These are phyloP conservation scores for Hyposoter dolosus DNA, from an alignment of 2,888 invertebrate genomes.

Conservation along the genomic window DNA sequence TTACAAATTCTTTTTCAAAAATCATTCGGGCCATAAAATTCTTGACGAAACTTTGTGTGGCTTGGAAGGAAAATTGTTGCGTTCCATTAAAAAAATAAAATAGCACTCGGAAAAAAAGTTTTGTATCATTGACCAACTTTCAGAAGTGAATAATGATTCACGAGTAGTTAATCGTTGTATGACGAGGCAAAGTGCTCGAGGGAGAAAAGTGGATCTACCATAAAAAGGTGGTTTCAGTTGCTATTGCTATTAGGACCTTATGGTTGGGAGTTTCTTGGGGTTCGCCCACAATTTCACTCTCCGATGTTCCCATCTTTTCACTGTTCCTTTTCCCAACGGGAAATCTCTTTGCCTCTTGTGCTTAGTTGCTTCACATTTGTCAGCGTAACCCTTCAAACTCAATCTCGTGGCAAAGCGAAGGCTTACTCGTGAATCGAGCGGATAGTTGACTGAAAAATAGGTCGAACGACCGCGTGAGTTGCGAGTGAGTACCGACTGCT, in stretches of 20 bases:
- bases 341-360: neutral
- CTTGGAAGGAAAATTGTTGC: neutral
- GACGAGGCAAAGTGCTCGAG: neutral
- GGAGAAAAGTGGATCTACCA: neutral
- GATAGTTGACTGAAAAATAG: constrained; percentile 63
- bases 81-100: neutral
- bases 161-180: constrained; percentile 19
- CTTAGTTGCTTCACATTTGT: constrained; percentile 57
- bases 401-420: constrained; percentile 48
- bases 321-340: constrained; percentile 20
- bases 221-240: constrained; percentile 12
- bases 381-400: constrained; percentile 61
- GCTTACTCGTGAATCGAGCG: constrained; percentile 45
- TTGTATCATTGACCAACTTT: constrained; percentile 19
- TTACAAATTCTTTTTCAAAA: neutral
- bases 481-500: constrained; percentile 18
- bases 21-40: neutral
- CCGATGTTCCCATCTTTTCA: constrained; percentile 3
- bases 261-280: neutral
- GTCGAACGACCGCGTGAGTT: constrained; percentile 53
- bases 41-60: neutral
- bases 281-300: neutral
- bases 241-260: neutral
- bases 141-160: constrained; percentile 40
- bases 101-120: neutral